Evolutionary conservation across 2,888 invertebrate species (phyloP).

Genomic region (Rhorus exstirpatorius): DNA sequence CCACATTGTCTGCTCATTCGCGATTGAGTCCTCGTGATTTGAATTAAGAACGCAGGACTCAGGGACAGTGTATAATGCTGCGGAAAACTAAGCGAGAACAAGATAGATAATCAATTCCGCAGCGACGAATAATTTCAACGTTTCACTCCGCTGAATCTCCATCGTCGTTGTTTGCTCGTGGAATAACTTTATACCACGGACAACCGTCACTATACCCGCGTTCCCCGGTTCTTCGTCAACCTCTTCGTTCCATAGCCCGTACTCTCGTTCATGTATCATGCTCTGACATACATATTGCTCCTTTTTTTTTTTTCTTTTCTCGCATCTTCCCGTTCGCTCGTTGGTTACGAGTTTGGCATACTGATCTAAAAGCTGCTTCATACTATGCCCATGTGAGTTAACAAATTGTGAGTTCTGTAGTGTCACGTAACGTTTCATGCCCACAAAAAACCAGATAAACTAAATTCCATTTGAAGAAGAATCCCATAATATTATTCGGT

Average conservation of each 20-base stretch:
- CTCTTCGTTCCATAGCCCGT: slow-evolving; percentile 5
- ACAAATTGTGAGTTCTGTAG: slow-evolving; percentile 15
- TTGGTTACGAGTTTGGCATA: slow-evolving; percentile 31
- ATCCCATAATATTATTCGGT: neutral
- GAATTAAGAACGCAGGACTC: slow-evolving; percentile 27
- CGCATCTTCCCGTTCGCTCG: slow-evolving; percentile 15
- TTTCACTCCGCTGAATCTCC: slow-evolving; percentile 46
- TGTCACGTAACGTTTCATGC: neutral
- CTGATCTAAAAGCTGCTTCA: slow-evolving; percentile 18
- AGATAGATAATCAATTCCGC: slow-evolving; percentile 57
- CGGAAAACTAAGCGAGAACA: slow-evolving; percentile 29
- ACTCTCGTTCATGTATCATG: neutral
- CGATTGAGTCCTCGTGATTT: slow-evolving; percentile 42
- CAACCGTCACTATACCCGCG: neutral
- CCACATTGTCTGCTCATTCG: slow-evolving; percentile 22
- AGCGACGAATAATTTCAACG: slow-evolving; percentile 63
- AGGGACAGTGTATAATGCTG: slow-evolving; percentile 2
- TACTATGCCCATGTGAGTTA: slow-evolving; percentile 7
- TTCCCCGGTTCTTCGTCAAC: slow-evolving; percentile 4
- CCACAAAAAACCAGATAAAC: neutral
- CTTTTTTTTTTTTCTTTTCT: slow-evolving; percentile 2
- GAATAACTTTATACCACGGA: slow-evolving; percentile 59
- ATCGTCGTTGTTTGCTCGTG: slow-evolving; percentile 46
- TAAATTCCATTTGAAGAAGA: neutral
- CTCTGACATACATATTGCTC: neutral